Evolutionary conservation across 1,140 invertebrate species (phyloP).

Genomic region (Caerostris extrusa): DNA sequence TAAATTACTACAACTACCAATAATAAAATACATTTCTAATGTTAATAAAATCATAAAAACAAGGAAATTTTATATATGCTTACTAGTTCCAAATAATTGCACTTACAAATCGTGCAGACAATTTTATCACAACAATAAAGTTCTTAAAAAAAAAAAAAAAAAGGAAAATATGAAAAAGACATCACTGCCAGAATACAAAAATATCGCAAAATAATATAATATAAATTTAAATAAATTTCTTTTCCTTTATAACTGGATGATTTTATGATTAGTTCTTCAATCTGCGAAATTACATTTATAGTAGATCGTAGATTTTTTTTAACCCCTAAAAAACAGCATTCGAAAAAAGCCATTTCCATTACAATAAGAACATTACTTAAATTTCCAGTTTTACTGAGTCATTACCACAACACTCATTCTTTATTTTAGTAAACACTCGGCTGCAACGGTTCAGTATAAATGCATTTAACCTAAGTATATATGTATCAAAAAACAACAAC

Average conservation of each 20-base stretch:
- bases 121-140: no score
- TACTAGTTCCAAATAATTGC: no score
- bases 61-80: no score
- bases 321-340: neutral
- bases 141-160: no score
- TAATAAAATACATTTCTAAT: no score
- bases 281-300: neutral
- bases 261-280: neutral
- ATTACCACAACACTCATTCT: neutral
- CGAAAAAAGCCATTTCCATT: constrained; percentile 45
- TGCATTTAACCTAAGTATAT: constrained; percentile 39
- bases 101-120: no score
- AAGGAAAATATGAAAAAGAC: no score
- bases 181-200: no score
- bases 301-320: neutral
- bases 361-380: neutral
- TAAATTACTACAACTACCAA: no score
- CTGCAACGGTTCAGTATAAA: neutral
- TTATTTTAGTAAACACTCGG: neutral
- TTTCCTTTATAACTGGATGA: neutral
- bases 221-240: neutral
- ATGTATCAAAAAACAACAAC: neutral
- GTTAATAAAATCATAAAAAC: no score
- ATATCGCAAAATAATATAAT: no score
- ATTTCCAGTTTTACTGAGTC: neutral